phyloP scores from a whole-genome alignment of 2,888 invertebrate genomes.

The Lasius platythorax region DNA sequence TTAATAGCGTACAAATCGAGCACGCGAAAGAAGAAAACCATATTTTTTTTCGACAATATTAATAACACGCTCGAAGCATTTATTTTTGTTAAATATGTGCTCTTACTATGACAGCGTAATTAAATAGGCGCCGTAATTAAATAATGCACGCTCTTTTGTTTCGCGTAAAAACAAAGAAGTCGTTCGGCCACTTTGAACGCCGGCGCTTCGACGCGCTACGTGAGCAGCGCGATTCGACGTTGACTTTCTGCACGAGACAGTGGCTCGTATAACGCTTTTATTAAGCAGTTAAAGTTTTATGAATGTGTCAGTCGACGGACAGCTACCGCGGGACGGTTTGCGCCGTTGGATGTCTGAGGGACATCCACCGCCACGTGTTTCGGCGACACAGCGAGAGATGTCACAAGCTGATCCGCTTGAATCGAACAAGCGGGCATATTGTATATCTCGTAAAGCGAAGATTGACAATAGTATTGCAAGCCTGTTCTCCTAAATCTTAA shows the following conservation, averaged over 20 bases:
- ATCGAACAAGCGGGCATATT: background rate
- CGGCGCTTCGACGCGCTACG: conserved; percentile 49
- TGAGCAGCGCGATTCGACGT: conserved; percentile 61
- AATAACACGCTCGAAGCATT: background rate
- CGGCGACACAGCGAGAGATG: conserved; percentile 77
- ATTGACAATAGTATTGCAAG: background rate
- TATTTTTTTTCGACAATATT: background rate
- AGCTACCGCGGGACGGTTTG: conserved; percentile 70
- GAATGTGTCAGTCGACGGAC: conserved; percentile 68
- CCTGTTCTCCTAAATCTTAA: background rate
- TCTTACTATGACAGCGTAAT: background rate
- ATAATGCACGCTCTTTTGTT: background rate
- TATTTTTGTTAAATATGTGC: background rate
- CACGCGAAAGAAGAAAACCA: background rate
- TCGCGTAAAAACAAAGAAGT: conserved; percentile 23
- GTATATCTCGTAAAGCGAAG: background rate
- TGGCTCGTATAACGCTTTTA: conserved; percentile 80
- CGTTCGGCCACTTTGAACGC: conserved; percentile 53
- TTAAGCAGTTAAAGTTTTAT: conserved; percentile 80
- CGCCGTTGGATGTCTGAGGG: conserved; percentile 77
- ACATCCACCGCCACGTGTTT: conserved; percentile 68
- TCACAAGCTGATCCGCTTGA: conserved; percentile 69
- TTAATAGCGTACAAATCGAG: background rate
- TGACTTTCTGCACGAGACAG: conserved; percentile 72
- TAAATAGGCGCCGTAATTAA: background rate